Conservation (phyloP, 2,797 vertebrate species). For the Mus minutoides region DNA sequence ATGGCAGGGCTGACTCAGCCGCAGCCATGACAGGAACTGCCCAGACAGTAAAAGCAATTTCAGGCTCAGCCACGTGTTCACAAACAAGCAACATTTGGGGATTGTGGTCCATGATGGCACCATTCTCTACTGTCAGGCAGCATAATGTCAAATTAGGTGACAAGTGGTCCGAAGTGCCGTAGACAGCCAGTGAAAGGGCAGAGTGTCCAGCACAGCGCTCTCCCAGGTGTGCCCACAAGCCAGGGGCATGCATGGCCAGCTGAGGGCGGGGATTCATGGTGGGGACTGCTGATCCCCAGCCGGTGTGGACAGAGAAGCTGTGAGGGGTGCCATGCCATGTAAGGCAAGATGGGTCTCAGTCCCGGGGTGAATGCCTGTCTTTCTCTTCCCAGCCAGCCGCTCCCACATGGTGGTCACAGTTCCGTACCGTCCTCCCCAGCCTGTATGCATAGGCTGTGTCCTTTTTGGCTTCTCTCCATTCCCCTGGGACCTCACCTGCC, state of each 20-base stretch:
- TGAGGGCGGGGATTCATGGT: background rate
- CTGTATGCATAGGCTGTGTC: background rate
- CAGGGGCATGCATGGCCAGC: background rate
- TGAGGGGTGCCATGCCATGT: background rate
- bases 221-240: background rate
- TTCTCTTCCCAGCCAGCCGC: background rate
- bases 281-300: background rate
- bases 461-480: background rate
- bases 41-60: conserved; percentile 85
- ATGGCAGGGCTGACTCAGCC: conserved; percentile 31
- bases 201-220: background rate
- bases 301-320: background rate
- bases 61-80: conserved; percentile 85
- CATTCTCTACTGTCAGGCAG: conserved; percentile 82
- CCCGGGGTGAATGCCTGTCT: too few species aligned
- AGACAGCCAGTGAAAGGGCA: conserved; percentile 11
- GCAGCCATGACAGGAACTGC: conserved; percentile 66
- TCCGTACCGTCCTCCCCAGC: background rate
- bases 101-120: conserved; percentile 75
- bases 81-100: conserved; percentile 86
- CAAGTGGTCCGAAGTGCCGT: conserved; percentile 75
- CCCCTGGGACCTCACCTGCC: background rate
- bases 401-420: background rate
- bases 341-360: background rate
- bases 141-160: conserved; percentile 91